phyloP scores from a whole-genome alignment of 2,113 vertebrate species.

The Tonatia bakeri region DNA sequence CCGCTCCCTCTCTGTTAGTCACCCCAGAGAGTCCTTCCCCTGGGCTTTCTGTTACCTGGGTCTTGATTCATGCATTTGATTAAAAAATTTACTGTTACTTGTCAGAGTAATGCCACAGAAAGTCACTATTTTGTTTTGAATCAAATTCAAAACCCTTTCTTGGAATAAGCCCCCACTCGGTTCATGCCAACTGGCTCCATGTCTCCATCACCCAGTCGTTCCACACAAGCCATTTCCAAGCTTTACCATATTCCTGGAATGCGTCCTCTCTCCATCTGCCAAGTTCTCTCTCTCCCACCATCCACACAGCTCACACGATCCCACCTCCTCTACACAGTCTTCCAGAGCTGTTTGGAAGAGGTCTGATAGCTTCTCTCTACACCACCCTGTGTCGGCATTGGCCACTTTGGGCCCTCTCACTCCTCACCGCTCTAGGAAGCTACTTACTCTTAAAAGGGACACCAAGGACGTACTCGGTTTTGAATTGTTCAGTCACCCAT shows the following conservation, averaged over 20 bases:
- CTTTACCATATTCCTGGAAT: slow-evolving; percentile 68
- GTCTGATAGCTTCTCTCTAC: slow-evolving; percentile 45
- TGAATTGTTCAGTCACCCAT: background rate
- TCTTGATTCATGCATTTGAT: background rate
- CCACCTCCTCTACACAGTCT: slow-evolving; percentile 55
- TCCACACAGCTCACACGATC: slow-evolving; percentile 61
- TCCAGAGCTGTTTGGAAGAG: slow-evolving; percentile 63
- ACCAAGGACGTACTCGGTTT: rapidly evolving
- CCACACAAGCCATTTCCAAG: slow-evolving; percentile 55
- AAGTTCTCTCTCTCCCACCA: slow-evolving; percentile 63
- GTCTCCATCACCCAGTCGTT: slow-evolving; percentile 54
- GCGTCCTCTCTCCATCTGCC: slow-evolving; percentile 37
- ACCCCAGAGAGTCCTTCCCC: background rate
- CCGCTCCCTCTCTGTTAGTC: rapidly evolving
- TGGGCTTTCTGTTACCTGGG: background rate
- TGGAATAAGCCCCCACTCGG: slow-evolving; percentile 34
- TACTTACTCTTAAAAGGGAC: background rate
- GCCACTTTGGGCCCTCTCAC: slow-evolving; percentile 25
- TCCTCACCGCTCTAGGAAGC: background rate
- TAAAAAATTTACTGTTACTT: slow-evolving; percentile 21
- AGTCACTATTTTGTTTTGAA: slow-evolving; percentile 68
- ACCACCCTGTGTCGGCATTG: slow-evolving; percentile 42
- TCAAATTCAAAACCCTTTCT: slow-evolving; percentile 62
- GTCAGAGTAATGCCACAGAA: slow-evolving; percentile 44
- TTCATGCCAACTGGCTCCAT: slow-evolving; percentile 61